These are phyloP conservation scores for Drosophila prostipennis DNA, from an alignment of 2,888 invertebrate genomes.

Conservation along the genomic window DNA sequence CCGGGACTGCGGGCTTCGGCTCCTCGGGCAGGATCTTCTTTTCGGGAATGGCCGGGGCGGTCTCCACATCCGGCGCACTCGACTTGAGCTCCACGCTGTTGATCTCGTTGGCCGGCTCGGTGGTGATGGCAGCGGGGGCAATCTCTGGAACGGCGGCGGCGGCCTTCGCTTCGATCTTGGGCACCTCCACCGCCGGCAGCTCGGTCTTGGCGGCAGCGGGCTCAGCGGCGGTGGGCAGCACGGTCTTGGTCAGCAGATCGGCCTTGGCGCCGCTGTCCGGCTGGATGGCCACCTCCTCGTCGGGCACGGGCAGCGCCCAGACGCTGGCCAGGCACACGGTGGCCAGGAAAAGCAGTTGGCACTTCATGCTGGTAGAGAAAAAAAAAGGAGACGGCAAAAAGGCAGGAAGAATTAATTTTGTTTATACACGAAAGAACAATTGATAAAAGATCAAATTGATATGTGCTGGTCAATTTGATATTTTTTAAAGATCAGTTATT, in stretches of 20 bases:
- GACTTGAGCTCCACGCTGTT: constrained; percentile 47
- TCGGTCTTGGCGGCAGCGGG: constrained; percentile 39
- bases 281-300: constrained; percentile 78
- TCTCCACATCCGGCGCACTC: constrained; percentile 62
- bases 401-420: too few species aligned
- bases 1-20: constrained; percentile 26
- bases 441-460: too few species aligned
- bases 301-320: constrained; percentile 80
- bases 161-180: constrained; percentile 10
- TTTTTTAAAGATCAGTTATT: too few species aligned
- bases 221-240: constrained; percentile 43
- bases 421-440: too few species aligned
- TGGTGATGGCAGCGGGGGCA: constrained; percentile 22
- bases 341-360: constrained; percentile 78
- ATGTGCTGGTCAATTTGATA: too few species aligned
- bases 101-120: constrained; percentile 47
- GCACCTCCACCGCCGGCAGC: constrained; percentile 30
- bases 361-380: constrained; percentile 67
- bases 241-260: constrained; percentile 39
- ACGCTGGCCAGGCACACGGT: constrained; percentile 74
- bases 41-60: constrained; percentile 57
- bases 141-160: constrained; percentile 32
- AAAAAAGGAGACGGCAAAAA: too few species aligned
- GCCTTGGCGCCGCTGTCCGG: constrained; percentile 43
- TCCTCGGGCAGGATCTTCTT: constrained; percentile 43